Evolutionary conservation across 2,113 vertebrate species (phyloP), one percentile per base, ranked within the genome.

Genomic region (Notothenia rossii): DNA sequence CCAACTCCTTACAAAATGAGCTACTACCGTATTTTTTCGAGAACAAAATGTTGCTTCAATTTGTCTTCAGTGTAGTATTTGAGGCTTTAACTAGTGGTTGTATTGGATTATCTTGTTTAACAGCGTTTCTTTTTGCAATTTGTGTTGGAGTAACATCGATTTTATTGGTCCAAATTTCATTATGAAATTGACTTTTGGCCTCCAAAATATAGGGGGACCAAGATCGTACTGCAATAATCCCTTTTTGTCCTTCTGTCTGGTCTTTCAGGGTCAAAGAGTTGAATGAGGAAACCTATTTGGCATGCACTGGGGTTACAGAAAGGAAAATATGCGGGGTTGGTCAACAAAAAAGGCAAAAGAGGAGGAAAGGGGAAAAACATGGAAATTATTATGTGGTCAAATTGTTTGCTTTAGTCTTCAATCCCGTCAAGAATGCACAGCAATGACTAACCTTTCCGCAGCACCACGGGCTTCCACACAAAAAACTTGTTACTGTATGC

Each of bases 241-340:
- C 29, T n/a, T 4, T 5, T 43, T 45, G 48, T 3, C 12, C 17
- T 18, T 53, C 29, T 51, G 17, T 22, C 56, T 70, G 33, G 55
- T 66, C 48, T 43, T 70, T 76, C 46, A 20, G n/a, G 74, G 60
- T 87, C 74, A 81, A 20, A 1, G 29, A 63, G 50, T 53, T 79
- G 53, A 17, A 73, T 48, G 60, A 66, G 51, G 65, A 80, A 59
- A 55, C 67, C 49, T 72, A 63, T 75, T 83, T 86, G 82, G 82
- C 75, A 72, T 36, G 43, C 0, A 2, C 18, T 62, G 71, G 33
- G 70, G 45, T 58, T 18, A 33, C 51, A 62, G 74, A 74, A 25
- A 68, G 45, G 48, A 56, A 75, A 79, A 62, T 66, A 79, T 56
- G 50, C 62, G 72, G 75, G 70, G 50, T 67, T 58, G 73, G 73